phyloP scores from a whole-genome alignment of 2,888 invertebrate species.

The Orthosia incerta region DNA sequence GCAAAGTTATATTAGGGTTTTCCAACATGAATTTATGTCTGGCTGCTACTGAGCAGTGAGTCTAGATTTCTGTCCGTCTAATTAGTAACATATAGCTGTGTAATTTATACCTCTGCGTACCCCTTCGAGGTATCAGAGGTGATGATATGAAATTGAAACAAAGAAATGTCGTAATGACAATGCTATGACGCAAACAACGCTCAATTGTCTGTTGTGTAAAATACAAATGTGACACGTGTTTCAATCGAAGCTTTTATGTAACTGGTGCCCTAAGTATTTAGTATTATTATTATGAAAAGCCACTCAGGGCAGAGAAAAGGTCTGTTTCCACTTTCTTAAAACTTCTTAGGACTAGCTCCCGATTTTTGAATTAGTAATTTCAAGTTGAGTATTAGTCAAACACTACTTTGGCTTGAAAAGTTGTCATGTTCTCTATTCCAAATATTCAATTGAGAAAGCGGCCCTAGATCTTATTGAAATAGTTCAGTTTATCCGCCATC shows the following conservation, averaged over 20 bases:
- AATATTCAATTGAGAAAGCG: too few species aligned
- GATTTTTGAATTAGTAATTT: too few species aligned
- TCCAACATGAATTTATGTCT: neutral
- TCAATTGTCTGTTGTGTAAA: neutral
- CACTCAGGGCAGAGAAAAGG: neutral
- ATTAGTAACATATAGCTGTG: neutral
- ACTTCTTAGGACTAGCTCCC: neutral
- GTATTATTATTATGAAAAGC: neutral
- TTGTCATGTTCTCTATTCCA: too few species aligned
- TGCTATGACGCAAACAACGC: slow-evolving; percentile 2
- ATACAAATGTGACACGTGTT: neutral
- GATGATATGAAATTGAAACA: slow-evolving; percentile 16
- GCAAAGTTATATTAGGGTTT: neutral
- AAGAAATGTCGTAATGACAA: slow-evolving; percentile 1
- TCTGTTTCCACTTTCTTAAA: neutral
- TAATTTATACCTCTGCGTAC: neutral
- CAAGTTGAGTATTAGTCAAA: too few species aligned
- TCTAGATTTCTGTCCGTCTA: neutral
- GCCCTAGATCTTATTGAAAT: neutral
- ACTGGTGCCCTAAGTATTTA: neutral
- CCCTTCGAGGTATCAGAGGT: neutral
- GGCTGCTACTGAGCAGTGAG: too few species aligned
- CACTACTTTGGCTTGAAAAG: too few species aligned
- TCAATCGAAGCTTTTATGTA: neutral
- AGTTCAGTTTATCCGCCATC: neutral